Evolutionary conservation across 2,888 invertebrate species (phyloP), one percentile per base, ranked within the genome.

Genomic region (Boloria euphrosyne): DNA sequence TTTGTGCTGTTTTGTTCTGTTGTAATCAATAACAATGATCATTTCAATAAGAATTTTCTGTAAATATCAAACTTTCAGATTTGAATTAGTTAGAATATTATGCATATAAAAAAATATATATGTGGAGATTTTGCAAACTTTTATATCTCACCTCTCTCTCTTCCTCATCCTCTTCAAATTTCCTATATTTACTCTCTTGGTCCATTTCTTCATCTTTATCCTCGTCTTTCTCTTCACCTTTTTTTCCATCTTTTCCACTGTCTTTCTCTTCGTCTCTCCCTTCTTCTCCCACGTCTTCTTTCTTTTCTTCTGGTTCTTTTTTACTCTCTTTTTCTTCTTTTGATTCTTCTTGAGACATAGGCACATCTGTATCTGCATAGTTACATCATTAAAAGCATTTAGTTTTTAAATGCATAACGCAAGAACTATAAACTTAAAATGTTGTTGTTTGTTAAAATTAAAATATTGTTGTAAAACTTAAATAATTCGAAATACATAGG

Each of bases 321-420:
- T 74, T 53, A 46, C n/a, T 18, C 14, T 47, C 14, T 18, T 52
- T 31, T 17, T 49, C 70, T 4, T 70, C 74, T 74, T 81, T 83
- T 50, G 80, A 71, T 76, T 83, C 84, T 51, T 72, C 74, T 66
- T 52, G 66, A 53, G 53, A 63, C 13, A 52, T 63, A 18, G 43
- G 16, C 14, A 52, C 59, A 53, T 63, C 62, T 67, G 13, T n/a
- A 46, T 17, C 31, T 38, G 31, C 10, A 31, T 31, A 31, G 7
- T 1, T 38, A 38, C 31, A 38, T 31, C 10, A 38, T 38, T 10
- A 10, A 3, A 10, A 10, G 10, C 10, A 10, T 38, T 10, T 38
- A 7, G 7, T 7, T 10, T 10, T 38, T 38, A n/a, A n/a, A n/a
- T n/a, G n/a, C n/a, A n/a, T n/a, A n/a, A 38, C 31, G 10, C 31